Evolutionary conservation across 2,888 invertebrate species (phyloP).

Genomic region (Acleris laterana): DNA sequence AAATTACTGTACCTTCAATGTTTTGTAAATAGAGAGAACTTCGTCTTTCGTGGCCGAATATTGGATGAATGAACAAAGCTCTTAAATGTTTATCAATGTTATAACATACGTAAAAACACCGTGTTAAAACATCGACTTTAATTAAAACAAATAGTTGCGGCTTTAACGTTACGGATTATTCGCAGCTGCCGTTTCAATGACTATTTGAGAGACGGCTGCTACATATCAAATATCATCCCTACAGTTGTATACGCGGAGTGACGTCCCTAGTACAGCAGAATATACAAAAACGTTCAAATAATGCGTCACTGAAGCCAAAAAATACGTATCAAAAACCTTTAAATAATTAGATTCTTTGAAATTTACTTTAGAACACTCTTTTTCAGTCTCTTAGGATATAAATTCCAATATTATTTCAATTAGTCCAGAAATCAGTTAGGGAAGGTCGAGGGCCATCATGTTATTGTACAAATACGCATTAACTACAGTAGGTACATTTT

Average conservation of each 20-base stretch:
- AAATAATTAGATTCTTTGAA: conserved; percentile 37
- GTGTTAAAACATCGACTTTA: background rate
- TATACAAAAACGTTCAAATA: conserved; percentile 27
- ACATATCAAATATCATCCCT: background rate
- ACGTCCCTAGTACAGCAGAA: conserved; percentile 23
- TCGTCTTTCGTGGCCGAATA: too few species aligned
- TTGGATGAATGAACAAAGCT: too few species aligned
- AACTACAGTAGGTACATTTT: background rate
- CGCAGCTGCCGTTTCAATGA: background rate
- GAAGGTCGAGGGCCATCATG: conserved; percentile 9
- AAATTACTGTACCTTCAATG: background rate
- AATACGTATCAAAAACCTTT: conserved; percentile 37
- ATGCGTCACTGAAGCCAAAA: conserved; percentile 36
- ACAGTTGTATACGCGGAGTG: conserved; percentile 16
- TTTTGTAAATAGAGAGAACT: background rate
- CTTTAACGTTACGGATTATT: background rate
- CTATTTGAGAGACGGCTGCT: conserved; percentile 2
- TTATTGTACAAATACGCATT: conserved; percentile 1
- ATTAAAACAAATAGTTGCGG: background rate
- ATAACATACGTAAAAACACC: too few species aligned
- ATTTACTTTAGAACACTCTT: conserved; percentile 77
- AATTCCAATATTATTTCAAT: conserved; percentile 65
- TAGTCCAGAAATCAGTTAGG: conserved; percentile 32
- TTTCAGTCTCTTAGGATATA: conserved; percentile 81
- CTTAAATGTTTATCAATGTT: background rate